Percentiles rank a stretch among this genome's conserved stretches.
Evolutionary conservation across 2,113 vertebrate genomes (phyloP).

Genomic region (Oncorhynchus mykiss): DNA sequence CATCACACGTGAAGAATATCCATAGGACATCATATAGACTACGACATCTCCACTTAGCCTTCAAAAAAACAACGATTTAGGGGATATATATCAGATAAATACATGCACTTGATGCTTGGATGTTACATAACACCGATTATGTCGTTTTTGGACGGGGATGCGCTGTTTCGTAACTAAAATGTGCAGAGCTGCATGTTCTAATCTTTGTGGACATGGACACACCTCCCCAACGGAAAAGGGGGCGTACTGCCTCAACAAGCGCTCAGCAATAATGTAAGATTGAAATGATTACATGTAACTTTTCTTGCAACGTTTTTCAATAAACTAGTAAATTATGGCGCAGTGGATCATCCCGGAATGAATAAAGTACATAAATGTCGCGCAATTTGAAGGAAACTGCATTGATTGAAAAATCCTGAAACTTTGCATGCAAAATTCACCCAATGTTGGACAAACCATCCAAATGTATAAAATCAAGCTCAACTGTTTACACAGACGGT

Average conservation of each 20-base stretch:
- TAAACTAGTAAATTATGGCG: too few relatives aligned
- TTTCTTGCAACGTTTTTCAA: background rate
- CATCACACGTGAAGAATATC: background rate
- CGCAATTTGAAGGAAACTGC: too few relatives aligned
- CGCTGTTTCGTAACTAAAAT: slow-evolving; percentile 22
- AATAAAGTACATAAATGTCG: too few relatives aligned
- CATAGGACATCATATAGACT: background rate
- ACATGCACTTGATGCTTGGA: background rate
- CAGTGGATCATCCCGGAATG: too few relatives aligned
- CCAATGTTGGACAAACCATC: background rate
- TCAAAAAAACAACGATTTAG: background rate
- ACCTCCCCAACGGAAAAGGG: slow-evolving; percentile 29
- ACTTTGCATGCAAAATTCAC: background rate
- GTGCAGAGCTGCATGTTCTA: slow-evolving; percentile 54
- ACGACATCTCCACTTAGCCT: background rate
- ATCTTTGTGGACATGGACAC: slow-evolving; percentile 45
- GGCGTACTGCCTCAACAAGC: background rate
- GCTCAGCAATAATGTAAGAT: background rate
- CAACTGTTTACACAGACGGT: background rate
- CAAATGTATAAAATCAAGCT: background rate
- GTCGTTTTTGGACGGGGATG: background rate
- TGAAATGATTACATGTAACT: background rate
- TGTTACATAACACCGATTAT: background rate
- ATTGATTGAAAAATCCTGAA: too few relatives aligned
- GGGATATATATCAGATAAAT: background rate